Evolutionary conservation across 2,113 vertebrate species (phyloP), one percentile per base, ranked within the genome.

Genomic region (Gorsachius goisagi): DNA sequence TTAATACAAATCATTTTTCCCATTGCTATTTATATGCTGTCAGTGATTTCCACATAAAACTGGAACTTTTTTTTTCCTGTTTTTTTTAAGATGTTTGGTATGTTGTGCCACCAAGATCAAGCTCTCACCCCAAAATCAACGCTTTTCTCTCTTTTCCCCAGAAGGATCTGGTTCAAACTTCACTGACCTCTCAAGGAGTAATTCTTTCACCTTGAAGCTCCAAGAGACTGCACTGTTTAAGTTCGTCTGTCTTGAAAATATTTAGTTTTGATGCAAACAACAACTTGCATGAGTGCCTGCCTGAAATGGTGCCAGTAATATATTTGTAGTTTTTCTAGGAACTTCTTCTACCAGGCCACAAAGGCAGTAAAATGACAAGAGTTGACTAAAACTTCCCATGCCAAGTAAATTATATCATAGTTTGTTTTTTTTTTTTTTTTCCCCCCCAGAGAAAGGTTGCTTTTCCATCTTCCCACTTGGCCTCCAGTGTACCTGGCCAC

Each of bases 191-290:
- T 80, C 12, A 71, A 66, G 27, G 52, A 55, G 3, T 45, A 15
- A 33, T 30, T 28, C 62, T 77, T 66, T 66, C 32, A 73, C 15
- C 15, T 67, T 71, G 33, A 33, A 56, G 9, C 85, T 69, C 26
- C 45, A 82, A 35, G 13, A 49, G 6, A 56, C 4, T 26, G 53
- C 6, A 10, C 0, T 0, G 45, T 9, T 0, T 3, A 56, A 78
- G 2, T 12, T 81, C 15, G 74, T 9, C 53, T n/a, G 49, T 21
- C 24, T 33, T 33, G 32, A 53, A 52, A 75, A 12, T 5, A 8
- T 39, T 77, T 55, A 2, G 8, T n/a, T 94, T 45, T 55, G 23
- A 26, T 44, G 47, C 59, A 83, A 79, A 89, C 28, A 15, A 33
- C 41, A 72, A 37, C 14, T 55, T 21, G 22, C 10, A 12, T 1